Evolutionary conservation across 2,113 vertebrate genomes (phyloP).

Genomic region (Noctilio leporinus): DNA sequence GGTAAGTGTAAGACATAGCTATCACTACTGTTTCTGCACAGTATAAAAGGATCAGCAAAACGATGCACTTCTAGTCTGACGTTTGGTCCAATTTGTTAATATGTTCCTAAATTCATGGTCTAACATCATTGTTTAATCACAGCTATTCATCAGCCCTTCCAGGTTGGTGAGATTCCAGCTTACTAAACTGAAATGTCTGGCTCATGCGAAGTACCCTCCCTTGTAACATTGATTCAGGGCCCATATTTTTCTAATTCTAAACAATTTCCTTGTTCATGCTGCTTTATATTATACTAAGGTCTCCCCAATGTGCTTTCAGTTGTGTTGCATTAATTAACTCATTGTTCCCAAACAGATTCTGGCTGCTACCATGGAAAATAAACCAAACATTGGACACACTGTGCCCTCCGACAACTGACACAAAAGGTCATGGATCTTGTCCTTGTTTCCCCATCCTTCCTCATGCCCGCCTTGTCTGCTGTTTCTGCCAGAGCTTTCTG

Average conservation of each 20-base stretch:
- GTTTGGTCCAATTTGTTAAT: neutral
- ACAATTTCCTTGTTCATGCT: slow-evolving; percentile 17
- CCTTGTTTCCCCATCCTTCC: neutral
- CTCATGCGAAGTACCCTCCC: neutral
- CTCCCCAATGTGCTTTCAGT: slow-evolving; percentile 22
- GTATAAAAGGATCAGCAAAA: neutral
- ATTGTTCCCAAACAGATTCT: slow-evolving; percentile 16
- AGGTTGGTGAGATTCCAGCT: neutral
- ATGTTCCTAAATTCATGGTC: neutral
- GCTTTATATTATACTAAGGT: slow-evolving; percentile 10
- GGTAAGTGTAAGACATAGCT: neutral
- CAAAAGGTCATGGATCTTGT: neutral
- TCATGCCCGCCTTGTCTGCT: neutral
- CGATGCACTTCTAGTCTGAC: neutral
- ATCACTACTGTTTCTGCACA: neutral
- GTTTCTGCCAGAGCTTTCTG: neutral
- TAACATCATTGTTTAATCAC: slow-evolving; percentile 25
- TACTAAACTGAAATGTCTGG: neutral
- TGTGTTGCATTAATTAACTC: slow-evolving; percentile 32
- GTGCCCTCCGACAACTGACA: neutral
- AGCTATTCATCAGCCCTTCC: neutral
- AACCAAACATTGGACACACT: neutral
- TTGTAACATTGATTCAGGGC: neutral
- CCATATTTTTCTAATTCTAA: slow-evolving; percentile 29
- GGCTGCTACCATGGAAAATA: slow-evolving; percentile 45